Evolutionary conservation across 2,888 invertebrate species (phyloP).

Genomic region (Meganola albula): DNA sequence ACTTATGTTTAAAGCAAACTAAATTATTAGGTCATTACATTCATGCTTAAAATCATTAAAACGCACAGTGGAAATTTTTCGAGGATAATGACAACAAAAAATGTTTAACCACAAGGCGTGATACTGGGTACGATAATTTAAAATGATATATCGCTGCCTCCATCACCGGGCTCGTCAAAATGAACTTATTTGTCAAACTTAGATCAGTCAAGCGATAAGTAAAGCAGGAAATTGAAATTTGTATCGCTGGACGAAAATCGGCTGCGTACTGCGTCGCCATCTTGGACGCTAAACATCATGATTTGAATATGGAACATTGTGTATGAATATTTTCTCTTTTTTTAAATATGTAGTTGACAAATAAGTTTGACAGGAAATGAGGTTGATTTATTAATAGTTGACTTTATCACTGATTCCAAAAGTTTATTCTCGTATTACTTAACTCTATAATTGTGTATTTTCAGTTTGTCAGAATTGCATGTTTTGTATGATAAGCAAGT

Average conservation of each 20-base stretch:
- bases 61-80: no score
- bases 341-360: conserved; percentile 43
- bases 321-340: conserved; percentile 46
- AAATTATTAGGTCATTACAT: no score
- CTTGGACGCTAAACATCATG: conserved; percentile 66
- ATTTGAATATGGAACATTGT: conserved; percentile 72
- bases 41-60: no score
- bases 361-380: conserved; percentile 53
- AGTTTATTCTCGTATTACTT: no score
- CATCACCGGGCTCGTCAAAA: conserved; percentile 68
- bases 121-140: conserved; percentile 48
- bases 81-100: conserved; percentile 19
- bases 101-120: conserved; percentile 17
- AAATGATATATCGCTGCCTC: conserved; percentile 58
- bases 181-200: conserved; percentile 75
- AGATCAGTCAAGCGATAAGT: conserved; percentile 67
- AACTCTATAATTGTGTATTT: no score
- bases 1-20: no score
- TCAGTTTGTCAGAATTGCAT: no score
- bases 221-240: conserved; percentile 75
- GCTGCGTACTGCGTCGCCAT: conserved; percentile 50
- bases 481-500: no score
- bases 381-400: conserved; percentile 16
- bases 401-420: conserved; percentile 14
- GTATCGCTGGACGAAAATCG: conserved; percentile 72